phyloP scores from a whole-genome alignment of 2,113 vertebrate genomes.

The Oryzias curvinotus region DNA sequence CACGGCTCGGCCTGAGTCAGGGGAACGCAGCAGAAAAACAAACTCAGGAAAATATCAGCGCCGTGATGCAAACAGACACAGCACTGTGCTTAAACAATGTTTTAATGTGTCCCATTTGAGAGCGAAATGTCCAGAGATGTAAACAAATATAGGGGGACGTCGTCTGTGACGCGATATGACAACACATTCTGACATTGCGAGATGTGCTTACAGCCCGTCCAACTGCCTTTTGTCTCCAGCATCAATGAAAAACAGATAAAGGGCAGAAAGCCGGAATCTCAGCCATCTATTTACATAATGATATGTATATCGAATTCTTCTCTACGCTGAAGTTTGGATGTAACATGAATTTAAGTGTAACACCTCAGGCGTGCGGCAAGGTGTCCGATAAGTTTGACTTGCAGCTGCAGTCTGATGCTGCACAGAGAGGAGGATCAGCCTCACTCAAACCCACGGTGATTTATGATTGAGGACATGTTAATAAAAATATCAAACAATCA shows the following conservation, averaged over 20 bases:
- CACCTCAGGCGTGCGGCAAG: constrained; percentile 46
- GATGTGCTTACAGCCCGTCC: constrained; percentile 57
- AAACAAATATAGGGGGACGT: constrained; percentile 54
- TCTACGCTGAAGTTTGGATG: constrained; percentile 39
- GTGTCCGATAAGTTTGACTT: constrained; percentile 74
- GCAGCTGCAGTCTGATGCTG: constrained; percentile 75
- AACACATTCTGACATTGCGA: constrained; percentile 57
- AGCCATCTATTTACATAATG: constrained; percentile 61
- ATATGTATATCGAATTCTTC: constrained; percentile 66
- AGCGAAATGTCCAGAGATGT: constrained; percentile 58
- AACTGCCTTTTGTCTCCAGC: constrained; percentile 36
- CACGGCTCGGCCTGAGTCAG: constrained; percentile 32
- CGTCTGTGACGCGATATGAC: constrained; percentile 66
- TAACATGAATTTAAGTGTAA: constrained; percentile 33
- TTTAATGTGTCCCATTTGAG: constrained; percentile 45
- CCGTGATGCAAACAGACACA: constrained; percentile 62
- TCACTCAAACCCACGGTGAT: constrained; percentile 63
- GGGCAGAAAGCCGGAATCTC: constrained; percentile 40
- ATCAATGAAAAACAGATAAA: constrained; percentile 60
- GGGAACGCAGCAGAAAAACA: background rate
- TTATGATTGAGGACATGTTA: constrained; percentile 84
- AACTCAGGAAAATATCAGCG: constrained; percentile 15
- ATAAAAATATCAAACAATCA: constrained; percentile 85
- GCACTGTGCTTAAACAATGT: constrained; percentile 57
- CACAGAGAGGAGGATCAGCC: constrained; percentile 57